A percentile compares a stretch with the other conserved stretches of the same genome.
These are phyloP conservation scores for Lepeophtheirus nordmannii DNA, from an alignment of 2,888 invertebrate genomes.

Conservation along the genomic window DNA sequence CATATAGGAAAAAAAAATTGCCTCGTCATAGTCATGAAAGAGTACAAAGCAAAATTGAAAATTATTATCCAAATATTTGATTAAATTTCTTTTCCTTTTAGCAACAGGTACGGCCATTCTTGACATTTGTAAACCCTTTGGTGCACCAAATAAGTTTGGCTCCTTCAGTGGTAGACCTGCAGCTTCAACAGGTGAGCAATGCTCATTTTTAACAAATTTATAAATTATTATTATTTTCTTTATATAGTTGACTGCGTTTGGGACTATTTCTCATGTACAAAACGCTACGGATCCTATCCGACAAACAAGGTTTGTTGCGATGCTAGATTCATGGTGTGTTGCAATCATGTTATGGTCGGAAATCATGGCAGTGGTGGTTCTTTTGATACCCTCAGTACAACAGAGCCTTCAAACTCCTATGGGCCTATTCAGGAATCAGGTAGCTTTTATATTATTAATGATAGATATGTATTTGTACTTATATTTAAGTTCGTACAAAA, in stretches of 20 bases:
- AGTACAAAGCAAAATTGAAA: no score
- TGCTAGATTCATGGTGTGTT: conserved; percentile 12
- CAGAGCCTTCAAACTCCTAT: no score
- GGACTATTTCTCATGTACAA: conserved; percentile 23
- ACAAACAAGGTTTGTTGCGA: conserved; percentile 18
- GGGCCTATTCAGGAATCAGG: no score
- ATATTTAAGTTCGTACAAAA: no score
- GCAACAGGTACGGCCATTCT: no score
- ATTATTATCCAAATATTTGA: no score
- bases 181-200: conserved; percentile 4
- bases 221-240: not conserved
- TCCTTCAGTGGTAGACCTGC: conserved; percentile 18
- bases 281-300: conserved; percentile 14
- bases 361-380: not conserved
- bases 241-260: conserved; percentile 20
- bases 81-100: no score
- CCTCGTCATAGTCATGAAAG: no score
- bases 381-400: not conserved
- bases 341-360: conserved; percentile 4
- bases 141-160: conserved; percentile 7
- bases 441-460: no score
- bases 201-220: no score
- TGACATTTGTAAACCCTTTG: not conserved
- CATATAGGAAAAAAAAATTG: no score
- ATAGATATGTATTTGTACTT: no score